Percentiles rank a stretch among this genome's conserved stretches.
Conservation (phyloP, 2,797 vertebrate species). For the Cygnus olor region DNA sequence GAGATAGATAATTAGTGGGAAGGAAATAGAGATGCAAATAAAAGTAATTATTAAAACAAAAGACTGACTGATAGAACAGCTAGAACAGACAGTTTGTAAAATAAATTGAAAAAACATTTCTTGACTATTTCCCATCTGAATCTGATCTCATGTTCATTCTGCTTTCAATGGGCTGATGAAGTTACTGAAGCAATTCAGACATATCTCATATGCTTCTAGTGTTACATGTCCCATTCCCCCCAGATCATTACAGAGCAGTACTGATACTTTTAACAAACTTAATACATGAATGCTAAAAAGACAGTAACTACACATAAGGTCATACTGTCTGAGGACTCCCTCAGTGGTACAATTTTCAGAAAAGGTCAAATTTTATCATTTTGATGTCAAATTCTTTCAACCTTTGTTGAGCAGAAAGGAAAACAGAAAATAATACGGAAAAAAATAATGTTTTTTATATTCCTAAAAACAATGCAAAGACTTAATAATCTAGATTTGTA, state of each 20-base stretch:
- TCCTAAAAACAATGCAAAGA: not conserved
- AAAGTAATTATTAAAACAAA: not conserved
- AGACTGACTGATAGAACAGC: not conserved
- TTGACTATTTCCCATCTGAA: not conserved
- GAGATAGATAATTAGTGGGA: not conserved
- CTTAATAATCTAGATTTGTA: not conserved
- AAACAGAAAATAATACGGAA: not conserved
- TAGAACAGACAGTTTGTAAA: not conserved
- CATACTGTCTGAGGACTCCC: not conserved
- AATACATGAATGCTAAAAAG: not conserved
- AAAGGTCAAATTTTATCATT: not conserved
- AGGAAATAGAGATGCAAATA: not conserved
- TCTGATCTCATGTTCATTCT: not conserved
- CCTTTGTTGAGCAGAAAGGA: not conserved
- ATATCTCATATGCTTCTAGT: not conserved
- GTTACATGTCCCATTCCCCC: not conserved
- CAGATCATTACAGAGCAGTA: not conserved
- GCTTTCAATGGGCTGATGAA: not conserved
- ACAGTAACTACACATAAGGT: not conserved
- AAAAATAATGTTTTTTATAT: not conserved
- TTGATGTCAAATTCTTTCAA: not conserved
- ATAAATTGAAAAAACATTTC: not conserved
- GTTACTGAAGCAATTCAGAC: not conserved
- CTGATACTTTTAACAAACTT: not conserved
- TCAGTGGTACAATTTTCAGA: not conserved